Conservation (phyloP, 53 echinoderm and acorn worm genomes). For the Stichopus horrens region DNA sequence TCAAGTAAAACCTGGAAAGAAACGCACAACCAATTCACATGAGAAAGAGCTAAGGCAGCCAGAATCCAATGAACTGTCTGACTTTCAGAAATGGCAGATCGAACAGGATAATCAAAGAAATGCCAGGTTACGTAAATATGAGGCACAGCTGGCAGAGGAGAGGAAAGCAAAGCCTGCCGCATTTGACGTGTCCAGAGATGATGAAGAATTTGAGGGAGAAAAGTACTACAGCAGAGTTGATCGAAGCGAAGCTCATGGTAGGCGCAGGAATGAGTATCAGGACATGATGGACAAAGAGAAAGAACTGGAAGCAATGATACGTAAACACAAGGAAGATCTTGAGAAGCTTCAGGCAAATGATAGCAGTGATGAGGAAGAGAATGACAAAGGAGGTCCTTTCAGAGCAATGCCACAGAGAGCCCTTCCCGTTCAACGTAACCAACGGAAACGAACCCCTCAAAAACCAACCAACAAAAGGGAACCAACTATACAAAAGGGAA, state of each 20-base stretch:
- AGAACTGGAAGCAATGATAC: constrained; percentile 71
- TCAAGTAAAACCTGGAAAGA: constrained; percentile 29
- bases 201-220: constrained; percentile 36
- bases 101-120: constrained; percentile 79
- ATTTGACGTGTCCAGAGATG: constrained; percentile 1
- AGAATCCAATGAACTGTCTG: constrained; percentile 44
- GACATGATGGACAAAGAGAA: constrained; percentile 64
- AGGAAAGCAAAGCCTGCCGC: not conserved
- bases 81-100: constrained; percentile 87
- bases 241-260: constrained; percentile 40
- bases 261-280: constrained; percentile 69
- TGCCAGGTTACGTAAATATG: constrained; percentile 63
- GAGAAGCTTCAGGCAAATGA: constrained; percentile 45
- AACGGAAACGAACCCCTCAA: not conserved
- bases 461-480: not conserved
- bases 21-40: constrained; percentile 5
- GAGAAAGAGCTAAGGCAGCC: not conserved
- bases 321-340: constrained; percentile 68
- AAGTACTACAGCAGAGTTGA: constrained; percentile 36
- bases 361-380: constrained; percentile 16
- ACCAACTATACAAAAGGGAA: not conserved
- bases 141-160: constrained; percentile 37
- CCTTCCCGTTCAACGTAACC: not conserved
- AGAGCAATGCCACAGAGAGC: not conserved
- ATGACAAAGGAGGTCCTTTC: not conserved